Evolutionary conservation across 2,888 invertebrate species (phyloP).

Genomic region (Agrenia bidenticulata): DNA sequence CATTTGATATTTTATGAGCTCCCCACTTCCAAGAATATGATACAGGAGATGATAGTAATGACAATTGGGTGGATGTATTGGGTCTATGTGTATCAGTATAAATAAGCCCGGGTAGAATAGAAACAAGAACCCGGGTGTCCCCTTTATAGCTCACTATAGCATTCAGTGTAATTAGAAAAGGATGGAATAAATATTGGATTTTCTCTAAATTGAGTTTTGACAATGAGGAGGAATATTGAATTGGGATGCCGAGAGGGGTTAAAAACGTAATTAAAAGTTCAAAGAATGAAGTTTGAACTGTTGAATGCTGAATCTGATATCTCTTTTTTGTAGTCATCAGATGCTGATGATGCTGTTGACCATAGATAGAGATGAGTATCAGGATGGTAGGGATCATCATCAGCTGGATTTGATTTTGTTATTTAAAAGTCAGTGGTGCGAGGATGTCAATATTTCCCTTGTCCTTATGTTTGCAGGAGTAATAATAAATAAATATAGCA

Average conservation of each 20-base stretch:
- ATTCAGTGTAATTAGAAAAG: conserved; percentile 4
- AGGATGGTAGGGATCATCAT: too few species aligned
- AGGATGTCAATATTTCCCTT: background rate
- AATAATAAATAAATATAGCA: background rate
- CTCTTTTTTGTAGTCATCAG: too few species aligned
- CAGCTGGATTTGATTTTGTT: too few species aligned
- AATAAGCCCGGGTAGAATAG: background rate
- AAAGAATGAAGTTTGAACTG: background rate
- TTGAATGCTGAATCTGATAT: too few species aligned
- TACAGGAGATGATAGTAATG: background rate
- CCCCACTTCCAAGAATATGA: background rate
- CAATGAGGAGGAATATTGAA: conserved; percentile 2
- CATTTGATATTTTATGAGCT: conserved; percentile 10
- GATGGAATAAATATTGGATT: conserved; percentile 20
- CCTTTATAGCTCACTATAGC: background rate
- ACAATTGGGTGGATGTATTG: too few species aligned
- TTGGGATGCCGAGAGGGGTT: background rate
- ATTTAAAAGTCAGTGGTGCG: too few species aligned
- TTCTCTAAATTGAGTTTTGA: conserved; percentile 7
- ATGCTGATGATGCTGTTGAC: too few species aligned
- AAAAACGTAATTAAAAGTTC: conserved; percentile 15
- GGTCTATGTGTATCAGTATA: background rate
- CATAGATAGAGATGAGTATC: too few species aligned
- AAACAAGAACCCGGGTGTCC: background rate
- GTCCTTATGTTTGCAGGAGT: background rate